Evolutionary conservation across 2,888 invertebrate genomes (phyloP).

Genomic region (Girardia tigrina): DNA sequence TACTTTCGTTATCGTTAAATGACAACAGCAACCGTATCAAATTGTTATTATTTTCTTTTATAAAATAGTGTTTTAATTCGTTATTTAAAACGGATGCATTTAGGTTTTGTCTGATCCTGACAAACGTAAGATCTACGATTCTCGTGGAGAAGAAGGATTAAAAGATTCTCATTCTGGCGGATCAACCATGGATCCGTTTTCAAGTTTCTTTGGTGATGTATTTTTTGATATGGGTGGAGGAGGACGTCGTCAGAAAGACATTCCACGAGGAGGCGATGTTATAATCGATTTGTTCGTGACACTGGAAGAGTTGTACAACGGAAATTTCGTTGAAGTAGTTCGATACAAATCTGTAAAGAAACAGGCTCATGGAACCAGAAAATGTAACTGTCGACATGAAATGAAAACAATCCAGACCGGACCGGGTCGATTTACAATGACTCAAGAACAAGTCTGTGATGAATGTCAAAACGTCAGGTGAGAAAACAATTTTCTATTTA

Average conservation of each 20-base stretch:
- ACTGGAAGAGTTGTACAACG: slow-evolving; percentile 85
- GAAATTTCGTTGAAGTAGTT: slow-evolving; percentile 86
- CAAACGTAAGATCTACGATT: slow-evolving; percentile 80
- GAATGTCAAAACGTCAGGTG: slow-evolving; percentile 92
- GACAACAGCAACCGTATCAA: no score
- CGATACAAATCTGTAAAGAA: slow-evolving; percentile 89
- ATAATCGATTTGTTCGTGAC: slow-evolving; percentile 79
- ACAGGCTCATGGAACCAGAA: slow-evolving; percentile 77
- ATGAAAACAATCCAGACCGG: slow-evolving; percentile 92
- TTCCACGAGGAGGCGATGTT: slow-evolving; percentile 75
- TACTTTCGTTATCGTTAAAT: no score
- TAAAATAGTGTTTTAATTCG: no score
- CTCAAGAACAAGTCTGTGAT: slow-evolving; percentile 81
- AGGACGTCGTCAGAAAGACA: slow-evolving; percentile 50
- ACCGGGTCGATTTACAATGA: slow-evolving; percentile 94
- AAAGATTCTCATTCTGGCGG: slow-evolving; percentile 69
- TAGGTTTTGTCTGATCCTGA: slow-evolving; percentile 66
- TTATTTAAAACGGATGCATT: no score
- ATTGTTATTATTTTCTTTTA: no score
- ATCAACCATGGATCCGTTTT: slow-evolving; percentile 74
- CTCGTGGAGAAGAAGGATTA: slow-evolving; percentile 88
- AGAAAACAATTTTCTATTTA: no score
- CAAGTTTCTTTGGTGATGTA: slow-evolving; percentile 62
- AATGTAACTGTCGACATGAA: slow-evolving; percentile 95
- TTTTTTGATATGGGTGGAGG: slow-evolving; percentile 56